Evolutionary conservation across 2,888 invertebrate species (phyloP).

Genomic region (Aporophyla lueneburgensis): DNA sequence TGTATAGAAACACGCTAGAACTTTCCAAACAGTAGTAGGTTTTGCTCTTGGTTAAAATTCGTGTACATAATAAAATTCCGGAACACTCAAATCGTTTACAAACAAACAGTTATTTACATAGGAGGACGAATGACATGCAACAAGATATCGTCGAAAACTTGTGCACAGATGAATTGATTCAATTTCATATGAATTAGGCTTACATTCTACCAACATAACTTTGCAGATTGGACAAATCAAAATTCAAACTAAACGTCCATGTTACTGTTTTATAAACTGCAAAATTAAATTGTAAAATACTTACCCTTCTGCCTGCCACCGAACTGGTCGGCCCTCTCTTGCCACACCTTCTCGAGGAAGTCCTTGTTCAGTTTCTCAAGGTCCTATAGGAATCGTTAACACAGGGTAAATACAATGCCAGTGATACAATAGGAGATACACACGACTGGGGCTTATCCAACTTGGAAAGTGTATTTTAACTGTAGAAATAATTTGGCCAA

Average conservation of each 20-base stretch:
- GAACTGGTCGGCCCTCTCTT: slow-evolving; percentile 96
- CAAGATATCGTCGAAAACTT: slow-evolving; percentile 49
- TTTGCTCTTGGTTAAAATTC: slow-evolving; percentile 1
- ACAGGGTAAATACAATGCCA: slow-evolving; percentile 81
- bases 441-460: slow-evolving; percentile 44
- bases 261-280: slow-evolving; percentile 23
- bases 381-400: slow-evolving; percentile 93
- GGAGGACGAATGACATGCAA: slow-evolving; percentile 53
- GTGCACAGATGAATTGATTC: slow-evolving; percentile 30
- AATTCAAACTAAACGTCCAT: slow-evolving; percentile 5
- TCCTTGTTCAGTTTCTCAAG: slow-evolving; percentile 96
- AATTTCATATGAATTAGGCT: slow-evolving; percentile 24
- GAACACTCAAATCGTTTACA: slow-evolving; percentile 19
- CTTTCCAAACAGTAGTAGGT: background rate
- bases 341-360: slow-evolving; percentile 96
- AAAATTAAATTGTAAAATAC: slow-evolving; percentile 75
- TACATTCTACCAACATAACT: slow-evolving; percentile 26
- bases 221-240: slow-evolving; percentile 26
- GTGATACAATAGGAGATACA: slow-evolving; percentile 64
- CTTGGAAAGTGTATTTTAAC: slow-evolving; percentile 48
- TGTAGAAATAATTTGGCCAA: slow-evolving; percentile 58
- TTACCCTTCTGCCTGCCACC: slow-evolving; percentile 97
- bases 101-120: slow-evolving; percentile 47
- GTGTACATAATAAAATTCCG: background rate
- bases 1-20: background rate